Percentiles rank a stretch among this genome's conserved stretches.
These are phyloP conservation scores for Apamea epomidion DNA, from an alignment of 2,888 invertebrate genomes.

Conservation along the genomic window DNA sequence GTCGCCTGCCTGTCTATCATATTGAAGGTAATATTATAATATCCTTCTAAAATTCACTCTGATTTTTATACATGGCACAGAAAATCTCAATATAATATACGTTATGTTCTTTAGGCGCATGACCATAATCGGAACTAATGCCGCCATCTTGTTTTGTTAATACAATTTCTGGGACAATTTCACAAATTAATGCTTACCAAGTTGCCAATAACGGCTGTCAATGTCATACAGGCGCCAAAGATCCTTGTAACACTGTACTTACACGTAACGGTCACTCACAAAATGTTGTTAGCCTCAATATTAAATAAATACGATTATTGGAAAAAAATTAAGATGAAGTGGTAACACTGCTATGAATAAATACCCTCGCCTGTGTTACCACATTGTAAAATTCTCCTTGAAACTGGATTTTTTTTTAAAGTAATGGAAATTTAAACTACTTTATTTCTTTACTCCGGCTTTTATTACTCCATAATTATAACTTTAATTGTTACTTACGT, in stretches of 20 bases:
- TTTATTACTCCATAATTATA: not conserved
- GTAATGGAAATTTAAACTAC: not conserved
- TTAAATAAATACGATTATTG: not conserved
- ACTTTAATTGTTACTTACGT: not conserved
- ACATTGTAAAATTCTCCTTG: not conserved
- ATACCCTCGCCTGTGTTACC: not conserved
- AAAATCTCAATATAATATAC: not conserved
- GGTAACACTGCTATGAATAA: slow-evolving; percentile 4
- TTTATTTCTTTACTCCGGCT: too few species aligned
- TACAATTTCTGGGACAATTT: not conserved
- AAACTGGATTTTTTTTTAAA: not conserved
- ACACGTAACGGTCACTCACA: not conserved
- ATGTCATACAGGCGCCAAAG: not conserved
- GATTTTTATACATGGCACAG: not conserved
- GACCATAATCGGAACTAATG: not conserved
- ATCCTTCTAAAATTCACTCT: not conserved
- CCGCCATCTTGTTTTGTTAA: not conserved
- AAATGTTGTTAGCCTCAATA: not conserved
- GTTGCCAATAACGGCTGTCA: not conserved
- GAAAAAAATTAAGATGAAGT: not conserved
- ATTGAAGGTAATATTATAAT: slow-evolving; percentile 21
- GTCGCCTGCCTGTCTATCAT: slow-evolving; percentile 99
- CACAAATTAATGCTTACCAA: not conserved
- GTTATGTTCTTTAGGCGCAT: not conserved
- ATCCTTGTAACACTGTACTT: not conserved